Conservation (phyloP, 2,797 vertebrate genomes). For the Cossypha polioptera region DNA sequence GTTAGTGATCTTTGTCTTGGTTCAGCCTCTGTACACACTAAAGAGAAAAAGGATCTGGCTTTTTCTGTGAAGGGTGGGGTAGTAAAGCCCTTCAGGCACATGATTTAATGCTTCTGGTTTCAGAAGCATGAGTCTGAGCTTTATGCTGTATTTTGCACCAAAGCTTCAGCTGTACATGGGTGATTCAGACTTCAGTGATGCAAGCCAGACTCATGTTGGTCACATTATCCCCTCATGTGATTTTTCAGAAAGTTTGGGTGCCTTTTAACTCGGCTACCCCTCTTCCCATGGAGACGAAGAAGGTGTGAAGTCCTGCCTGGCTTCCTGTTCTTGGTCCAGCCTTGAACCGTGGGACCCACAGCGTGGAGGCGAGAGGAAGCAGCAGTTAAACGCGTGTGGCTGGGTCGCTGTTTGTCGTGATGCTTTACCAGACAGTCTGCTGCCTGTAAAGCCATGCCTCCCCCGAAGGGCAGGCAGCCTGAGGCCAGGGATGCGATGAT, state of each 20-base stretch:
- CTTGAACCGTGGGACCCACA: neutral
- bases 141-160: neutral
- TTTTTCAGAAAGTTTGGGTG: neutral
- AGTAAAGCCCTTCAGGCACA: neutral
- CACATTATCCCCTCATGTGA: conserved; percentile 6
- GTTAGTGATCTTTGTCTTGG: neutral
- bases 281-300: neutral
- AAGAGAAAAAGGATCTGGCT: neutral
- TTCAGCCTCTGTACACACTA: neutral
- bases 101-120: conserved; percentile 2
- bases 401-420: neutral
- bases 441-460: neutral
- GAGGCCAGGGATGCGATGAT: neutral
- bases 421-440: neutral
- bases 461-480: neutral
- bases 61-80: neutral
- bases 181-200: neutral
- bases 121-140: neutral
- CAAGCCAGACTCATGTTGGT: neutral
- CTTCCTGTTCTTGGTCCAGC: neutral
- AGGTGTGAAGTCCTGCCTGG: neutral
- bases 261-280: neutral
- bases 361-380: neutral
- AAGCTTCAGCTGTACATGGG: neutral
- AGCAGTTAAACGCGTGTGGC: neutral